Evolutionary conservation across 2,797 vertebrate genomes (phyloP), one percentile per base, ranked within the genome.

Genomic region (Pseudochirops cupreus): DNA sequence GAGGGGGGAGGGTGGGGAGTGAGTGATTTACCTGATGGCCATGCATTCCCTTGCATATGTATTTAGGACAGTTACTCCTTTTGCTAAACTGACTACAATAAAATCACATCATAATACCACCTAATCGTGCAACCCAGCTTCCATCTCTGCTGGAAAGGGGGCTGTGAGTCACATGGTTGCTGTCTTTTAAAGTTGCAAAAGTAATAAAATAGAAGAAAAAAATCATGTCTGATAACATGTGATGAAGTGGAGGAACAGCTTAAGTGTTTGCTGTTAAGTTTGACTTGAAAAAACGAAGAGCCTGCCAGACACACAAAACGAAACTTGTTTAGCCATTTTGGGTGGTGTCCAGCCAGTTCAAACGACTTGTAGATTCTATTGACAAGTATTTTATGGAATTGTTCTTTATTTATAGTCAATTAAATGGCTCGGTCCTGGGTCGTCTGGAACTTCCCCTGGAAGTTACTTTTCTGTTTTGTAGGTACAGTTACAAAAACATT

Each of bases 61-160:
- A 95, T 94, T 96, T 93, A 92, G 91, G 95, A 94, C 56, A 91
- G 11, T 93, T 93, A 4, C 3, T n/a, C 56, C 13, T 95, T 4
- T 62, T 96, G 92, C 93, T 93, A 96, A 90, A 54, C 95, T 95
- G 53, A 95, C 87, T 93, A 92, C 95, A 39, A 55, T 93, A 93
- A 94, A 92, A 96, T 90, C 91, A 14, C 57, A 95, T 96, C 24
- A 16, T 50, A 56, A 2, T 50, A 92, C 87, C 18, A 95, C 92
- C 93, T 96, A 92, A 94, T 93, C 21, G 3, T 4, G 18, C 39
- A 26, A 16, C n/a, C 39, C 94, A 62, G 62, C 0, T 94, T 93
- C 7, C 87, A 57, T 62, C 82, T 52, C 18, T 55, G 12, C 92
- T 82, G 94, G 62, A 96, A 97, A 92, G 56, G 93, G 82, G 33